A percentile compares a stretch with the other conserved stretches of the same genome.
Evolutionary conservation across 2,888 invertebrate species (phyloP).

Genomic region (Cerastis leucographa): DNA sequence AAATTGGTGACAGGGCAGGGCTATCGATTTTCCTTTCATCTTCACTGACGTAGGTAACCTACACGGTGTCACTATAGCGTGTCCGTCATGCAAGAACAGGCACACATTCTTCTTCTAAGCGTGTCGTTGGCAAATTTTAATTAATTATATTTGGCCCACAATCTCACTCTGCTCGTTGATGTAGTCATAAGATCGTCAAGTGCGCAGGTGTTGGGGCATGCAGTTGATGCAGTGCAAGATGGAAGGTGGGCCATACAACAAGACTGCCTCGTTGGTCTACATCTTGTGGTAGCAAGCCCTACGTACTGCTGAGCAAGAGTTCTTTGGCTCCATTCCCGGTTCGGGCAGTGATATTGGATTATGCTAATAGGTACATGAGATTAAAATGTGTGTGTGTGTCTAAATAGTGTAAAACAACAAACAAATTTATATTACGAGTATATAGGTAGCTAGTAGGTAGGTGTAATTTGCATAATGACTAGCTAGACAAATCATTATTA

Average conservation of each 20-base stretch:
- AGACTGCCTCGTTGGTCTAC: neutral
- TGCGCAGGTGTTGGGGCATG: too few species aligned
- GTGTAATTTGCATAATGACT: neutral
- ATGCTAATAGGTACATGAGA: neutral
- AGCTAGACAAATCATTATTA: constrained; percentile 17
- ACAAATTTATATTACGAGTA: neutral
- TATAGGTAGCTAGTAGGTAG: neutral
- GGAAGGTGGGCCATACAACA: neutral
- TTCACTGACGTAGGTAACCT: neutral
- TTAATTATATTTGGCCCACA: too few species aligned
- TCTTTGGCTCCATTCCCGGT: neutral
- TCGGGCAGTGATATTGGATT: neutral
- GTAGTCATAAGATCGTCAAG: too few species aligned
- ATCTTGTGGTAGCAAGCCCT: neutral
- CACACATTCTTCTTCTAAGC: too few species aligned
- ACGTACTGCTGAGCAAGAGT: neutral
- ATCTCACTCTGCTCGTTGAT: too few species aligned
- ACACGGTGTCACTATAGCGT: constrained; percentile 9
- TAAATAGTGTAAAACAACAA: neutral
- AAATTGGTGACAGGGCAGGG: neutral
- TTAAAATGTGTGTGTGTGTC: neutral
- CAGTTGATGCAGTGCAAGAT: too few species aligned
- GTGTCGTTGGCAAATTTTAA: too few species aligned
- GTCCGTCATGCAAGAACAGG: constrained; percentile 24
- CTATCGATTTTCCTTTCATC: constrained; percentile 7